These are phyloP conservation scores for Yponomeuta evonymella DNA, from an alignment of 2,888 invertebrate species.

Conservation along the genomic window DNA sequence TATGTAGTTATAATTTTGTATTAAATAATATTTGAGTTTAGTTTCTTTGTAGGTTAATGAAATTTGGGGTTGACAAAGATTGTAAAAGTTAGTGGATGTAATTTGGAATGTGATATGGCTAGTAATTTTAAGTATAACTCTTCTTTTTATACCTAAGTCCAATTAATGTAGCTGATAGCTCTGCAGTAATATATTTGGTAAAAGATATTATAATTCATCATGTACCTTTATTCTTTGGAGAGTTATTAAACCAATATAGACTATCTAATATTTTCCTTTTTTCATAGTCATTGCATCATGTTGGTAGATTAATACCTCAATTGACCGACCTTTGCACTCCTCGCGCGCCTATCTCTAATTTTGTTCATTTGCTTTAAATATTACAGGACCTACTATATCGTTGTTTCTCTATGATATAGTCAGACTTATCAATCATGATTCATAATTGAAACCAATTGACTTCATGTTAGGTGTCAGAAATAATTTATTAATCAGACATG, in stretches of 20 bases:
- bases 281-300: not conserved
- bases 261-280: not conserved
- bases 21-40: not conserved
- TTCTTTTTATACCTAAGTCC: slow-evolving; percentile 12
- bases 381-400: not conserved
- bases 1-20: not conserved
- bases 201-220: not conserved
- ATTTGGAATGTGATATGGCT: slow-evolving; percentile 13
- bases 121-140: slow-evolving; percentile 9
- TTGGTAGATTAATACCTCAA: not conserved
- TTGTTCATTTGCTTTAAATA: not conserved
- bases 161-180: slow-evolving; percentile 1
- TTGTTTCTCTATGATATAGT: too few species aligned
- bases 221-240: not conserved
- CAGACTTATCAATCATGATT: not conserved
- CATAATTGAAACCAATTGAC: not conserved
- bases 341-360: not conserved
- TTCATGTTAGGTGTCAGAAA: not conserved
- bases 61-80: slow-evolving; percentile 2
- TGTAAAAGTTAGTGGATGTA: slow-evolving; percentile 10
- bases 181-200: not conserved
- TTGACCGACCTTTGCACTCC: not conserved
- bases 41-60: not conserved
- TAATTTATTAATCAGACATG: not conserved
- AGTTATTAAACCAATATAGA: not conserved